Conservation (phyloP, 2,888 invertebrate genomes). For the Caenorhabditis doughertyi region DNA sequence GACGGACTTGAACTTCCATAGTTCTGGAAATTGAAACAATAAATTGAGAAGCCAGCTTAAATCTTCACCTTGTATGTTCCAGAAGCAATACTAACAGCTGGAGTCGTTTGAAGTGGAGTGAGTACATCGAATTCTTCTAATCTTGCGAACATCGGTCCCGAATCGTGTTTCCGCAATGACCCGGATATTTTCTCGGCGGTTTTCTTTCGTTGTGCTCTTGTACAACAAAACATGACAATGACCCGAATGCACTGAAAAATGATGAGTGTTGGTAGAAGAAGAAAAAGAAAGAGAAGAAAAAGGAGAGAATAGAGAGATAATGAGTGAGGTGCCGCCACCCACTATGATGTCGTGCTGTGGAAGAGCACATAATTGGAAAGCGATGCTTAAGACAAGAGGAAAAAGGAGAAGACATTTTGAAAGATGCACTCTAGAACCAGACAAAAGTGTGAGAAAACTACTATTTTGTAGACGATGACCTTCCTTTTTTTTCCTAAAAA, state of each 20-base stretch:
- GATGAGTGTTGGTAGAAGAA: slow-evolving; percentile 24
- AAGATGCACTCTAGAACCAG: slow-evolving; percentile 37
- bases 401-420: slow-evolving; percentile 28
- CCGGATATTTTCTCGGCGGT: slow-evolving; percentile 61
- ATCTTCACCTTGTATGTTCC: slow-evolving; percentile 38
- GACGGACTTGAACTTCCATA: slow-evolving; percentile 54
- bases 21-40: slow-evolving; percentile 35
- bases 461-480: neutral
- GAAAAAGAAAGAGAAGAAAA: slow-evolving; percentile 6
- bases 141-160: slow-evolving; percentile 78
- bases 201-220: slow-evolving; percentile 60
- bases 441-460: slow-evolving; percentile 39
- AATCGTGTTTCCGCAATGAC: slow-evolving; percentile 60
- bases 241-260: slow-evolving; percentile 66
- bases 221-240: slow-evolving; percentile 70
- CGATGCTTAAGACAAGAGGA: slow-evolving; percentile 29
- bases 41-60: too few relatives aligned
- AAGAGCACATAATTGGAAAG: slow-evolving; percentile 59
- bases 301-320: slow-evolving; percentile 34
- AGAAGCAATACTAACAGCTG: slow-evolving; percentile 57
- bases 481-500: neutral
- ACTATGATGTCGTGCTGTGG: slow-evolving; percentile 35
- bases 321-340: slow-evolving; percentile 35
- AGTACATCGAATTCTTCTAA: slow-evolving; percentile 80
- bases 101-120: slow-evolving; percentile 78